Evolutionary conservation across 2,888 invertebrate species (phyloP).

Genomic region (Labia minor): DNA sequence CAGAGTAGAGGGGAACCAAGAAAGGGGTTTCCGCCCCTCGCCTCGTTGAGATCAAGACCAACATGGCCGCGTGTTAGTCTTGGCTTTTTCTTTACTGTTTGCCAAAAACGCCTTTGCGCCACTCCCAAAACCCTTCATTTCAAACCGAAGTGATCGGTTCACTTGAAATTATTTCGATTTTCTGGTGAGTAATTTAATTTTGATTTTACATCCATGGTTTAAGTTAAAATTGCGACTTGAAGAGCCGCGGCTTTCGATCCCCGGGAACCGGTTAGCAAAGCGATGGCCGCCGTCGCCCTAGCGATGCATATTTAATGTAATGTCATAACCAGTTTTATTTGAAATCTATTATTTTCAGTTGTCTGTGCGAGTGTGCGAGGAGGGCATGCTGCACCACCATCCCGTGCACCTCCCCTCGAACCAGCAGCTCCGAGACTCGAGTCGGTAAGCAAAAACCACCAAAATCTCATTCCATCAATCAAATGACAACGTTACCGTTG

Average conservation of each 20-base stretch:
- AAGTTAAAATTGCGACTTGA: neutral
- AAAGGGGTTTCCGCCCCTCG: neutral
- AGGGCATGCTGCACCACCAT: slow-evolving; percentile 13
- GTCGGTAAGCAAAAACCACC: neutral
- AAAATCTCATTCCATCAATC: neutral
- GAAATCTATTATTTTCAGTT: neutral
- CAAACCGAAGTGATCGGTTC: slow-evolving; percentile 23
- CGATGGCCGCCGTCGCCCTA: slow-evolving; percentile 2
- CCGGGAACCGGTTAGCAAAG: neutral
- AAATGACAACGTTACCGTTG: slow-evolving; percentile 1
- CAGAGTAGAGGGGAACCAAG: neutral
- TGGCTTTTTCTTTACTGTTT: slow-evolving; percentile 66
- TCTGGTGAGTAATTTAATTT: slow-evolving; percentile 14
- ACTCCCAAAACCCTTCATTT: slow-evolving; percentile 32
- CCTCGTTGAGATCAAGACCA: slow-evolving; percentile 35
- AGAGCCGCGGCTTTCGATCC: neutral
- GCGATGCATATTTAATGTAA: slow-evolving; percentile 13
- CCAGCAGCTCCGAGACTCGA: slow-evolving; percentile 13
- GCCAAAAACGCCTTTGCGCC: slow-evolving; percentile 41
- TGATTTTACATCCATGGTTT: neutral
- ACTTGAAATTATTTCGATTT: slow-evolving; percentile 16
- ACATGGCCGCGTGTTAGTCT: slow-evolving; percentile 78
- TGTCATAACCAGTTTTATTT: slow-evolving; percentile 4
- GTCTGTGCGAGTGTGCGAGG: slow-evolving; percentile 7
- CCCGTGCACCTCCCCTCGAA: slow-evolving; percentile 13